These are phyloP conservation scores for Clinocottus analis DNA, from an alignment of 2,113 vertebrate species.

Conservation along the genomic window DNA sequence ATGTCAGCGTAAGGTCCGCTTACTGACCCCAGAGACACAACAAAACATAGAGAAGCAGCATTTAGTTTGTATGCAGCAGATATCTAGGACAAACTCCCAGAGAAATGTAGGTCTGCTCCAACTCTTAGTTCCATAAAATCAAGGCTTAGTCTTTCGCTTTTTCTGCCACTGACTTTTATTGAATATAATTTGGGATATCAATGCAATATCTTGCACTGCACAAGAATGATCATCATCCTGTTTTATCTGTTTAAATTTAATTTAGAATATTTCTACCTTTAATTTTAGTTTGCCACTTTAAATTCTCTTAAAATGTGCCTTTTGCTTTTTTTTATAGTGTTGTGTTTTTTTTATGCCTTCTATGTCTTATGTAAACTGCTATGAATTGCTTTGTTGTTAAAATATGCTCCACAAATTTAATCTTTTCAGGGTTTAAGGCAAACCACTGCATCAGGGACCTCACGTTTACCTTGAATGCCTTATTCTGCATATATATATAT, in stretches of 20 bases:
- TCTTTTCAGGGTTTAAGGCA: neutral
- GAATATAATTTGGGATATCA: neutral
- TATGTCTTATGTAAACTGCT: neutral
- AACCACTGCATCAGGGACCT: conserved; percentile 10
- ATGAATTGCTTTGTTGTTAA: neutral
- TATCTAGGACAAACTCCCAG: neutral
- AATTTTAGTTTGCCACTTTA: neutral
- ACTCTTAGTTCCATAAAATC: neutral
- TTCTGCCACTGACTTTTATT: neutral
- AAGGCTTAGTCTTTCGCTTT: neutral
- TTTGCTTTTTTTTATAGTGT: neutral
- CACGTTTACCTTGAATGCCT: neutral
- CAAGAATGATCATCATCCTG: neutral
- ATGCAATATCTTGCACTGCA: neutral
- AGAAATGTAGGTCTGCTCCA: neutral
- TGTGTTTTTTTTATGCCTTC: neutral
- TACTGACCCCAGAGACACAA: neutral
- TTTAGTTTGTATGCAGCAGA: neutral
- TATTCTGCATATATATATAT: conserved; percentile 22
- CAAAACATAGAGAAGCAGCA: neutral
- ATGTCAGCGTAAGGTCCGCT: neutral
- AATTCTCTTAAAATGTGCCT: neutral
- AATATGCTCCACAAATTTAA: neutral
- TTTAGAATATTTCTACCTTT: neutral
- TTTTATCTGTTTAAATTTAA: neutral